These are phyloP conservation scores for Anguilla pacifica DNA, from an alignment of 2,797 vertebrate genomes.

Conservation along the genomic window DNA sequence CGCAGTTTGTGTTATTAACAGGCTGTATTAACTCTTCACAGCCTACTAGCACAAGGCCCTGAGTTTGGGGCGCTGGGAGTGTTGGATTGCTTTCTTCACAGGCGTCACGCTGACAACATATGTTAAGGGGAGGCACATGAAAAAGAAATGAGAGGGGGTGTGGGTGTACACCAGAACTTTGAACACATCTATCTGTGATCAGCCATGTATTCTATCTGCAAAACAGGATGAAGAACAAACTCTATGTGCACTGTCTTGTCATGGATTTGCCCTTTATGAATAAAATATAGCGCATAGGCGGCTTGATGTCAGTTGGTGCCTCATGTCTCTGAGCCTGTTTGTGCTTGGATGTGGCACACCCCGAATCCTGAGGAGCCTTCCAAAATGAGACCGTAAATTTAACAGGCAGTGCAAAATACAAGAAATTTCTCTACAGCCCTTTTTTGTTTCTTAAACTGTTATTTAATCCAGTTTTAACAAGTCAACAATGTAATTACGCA, in stretches of 20 bases:
- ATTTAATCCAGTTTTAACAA: neutral
- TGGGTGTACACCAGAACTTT: neutral
- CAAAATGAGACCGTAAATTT: neutral
- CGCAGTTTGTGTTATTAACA: neutral
- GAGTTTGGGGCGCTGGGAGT: too few species aligned
- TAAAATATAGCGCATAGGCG: slow-evolving; percentile 82
- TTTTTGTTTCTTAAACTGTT: neutral
- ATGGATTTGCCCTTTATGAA: slow-evolving; percentile 88
- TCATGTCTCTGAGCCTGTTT: slow-evolving; percentile 52
- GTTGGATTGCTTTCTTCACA: too few species aligned
- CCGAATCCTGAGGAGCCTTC: neutral
- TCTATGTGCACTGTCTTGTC: slow-evolving; percentile 74
- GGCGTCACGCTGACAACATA: too few species aligned
- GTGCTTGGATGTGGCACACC: neutral
- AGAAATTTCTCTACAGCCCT: neutral
- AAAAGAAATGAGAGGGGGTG: too few species aligned
- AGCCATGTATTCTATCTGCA: neutral
- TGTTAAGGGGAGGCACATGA: too few species aligned
- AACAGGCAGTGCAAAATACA: neutral
- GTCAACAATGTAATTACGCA: neutral
- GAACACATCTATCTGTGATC: neutral
- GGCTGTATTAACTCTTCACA: neutral
- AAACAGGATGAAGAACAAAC: neutral
- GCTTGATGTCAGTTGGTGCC: slow-evolving; percentile 84
- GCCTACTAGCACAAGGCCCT: too few species aligned